Base-by-base conservation (phyloP, 2,113 vertebrate species). In the Tricholaema leucomelas region DNA sequence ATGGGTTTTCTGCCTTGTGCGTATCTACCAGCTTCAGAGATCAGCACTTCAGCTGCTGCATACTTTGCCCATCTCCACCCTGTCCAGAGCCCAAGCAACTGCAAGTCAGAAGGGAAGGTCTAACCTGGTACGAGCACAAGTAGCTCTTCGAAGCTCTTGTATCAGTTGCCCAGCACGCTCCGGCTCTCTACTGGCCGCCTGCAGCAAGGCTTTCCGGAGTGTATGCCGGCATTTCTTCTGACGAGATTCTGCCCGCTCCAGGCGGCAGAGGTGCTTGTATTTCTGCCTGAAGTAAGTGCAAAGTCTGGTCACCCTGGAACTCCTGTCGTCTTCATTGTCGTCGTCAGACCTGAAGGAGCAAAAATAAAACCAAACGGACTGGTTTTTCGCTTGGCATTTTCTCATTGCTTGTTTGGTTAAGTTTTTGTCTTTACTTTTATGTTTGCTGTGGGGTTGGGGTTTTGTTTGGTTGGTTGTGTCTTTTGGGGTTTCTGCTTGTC, bases 241-340 rank as follows among this genome's bases (percentile, higher is more conserved):
- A 81, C 98, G 99, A 52, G 98, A 98, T 92, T 98, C 98, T 84
- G 98, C 98, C 97, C 98, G 98, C 97, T 99, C 99, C 98, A 99
- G 98, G 97, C 98, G 98, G 97, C 99, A 99, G 96, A 99, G 98
- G 98, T 99, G 99, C 98, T 99, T 99, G 95, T 99, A 99, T 97
- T 99, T 99, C 96, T 99, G 98, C 97, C 98, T 98, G 96, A 99
- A 98, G 97, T 99, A 99, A 94, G 99, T 98, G 98, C 99, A 99
- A 96, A 99, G 98, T 97, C 98, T 98, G 90, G 99, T 97, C 96
- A 99, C 98, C 96, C 99, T 98, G 87, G 98, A 98, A 95, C 98
- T 98, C 96, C 99, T 98, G 48, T 98, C 98, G 75, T 98, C 98
- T 33, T 96, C 95, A 12, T 95, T 93, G 71, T 99, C 98, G 7